Conservation (phyloP, 1,140 invertebrate species). For the Vanessa atalanta region DNA sequence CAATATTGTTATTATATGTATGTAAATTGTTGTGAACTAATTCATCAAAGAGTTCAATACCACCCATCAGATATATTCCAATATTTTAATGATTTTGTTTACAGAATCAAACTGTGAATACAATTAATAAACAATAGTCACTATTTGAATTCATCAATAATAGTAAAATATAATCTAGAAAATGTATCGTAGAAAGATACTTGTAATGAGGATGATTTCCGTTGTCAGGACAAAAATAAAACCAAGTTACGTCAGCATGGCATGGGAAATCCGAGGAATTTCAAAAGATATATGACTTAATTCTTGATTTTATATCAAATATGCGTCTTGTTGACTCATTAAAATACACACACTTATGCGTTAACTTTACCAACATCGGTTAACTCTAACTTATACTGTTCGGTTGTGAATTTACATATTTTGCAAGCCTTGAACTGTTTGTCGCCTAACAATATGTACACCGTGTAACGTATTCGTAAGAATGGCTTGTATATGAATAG, state of each 20-base stretch:
- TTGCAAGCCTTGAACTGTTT: conserved; percentile 21
- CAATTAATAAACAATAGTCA: too few species aligned
- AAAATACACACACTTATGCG: too few species aligned
- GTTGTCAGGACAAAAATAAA: conserved; percentile 16
- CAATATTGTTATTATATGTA: conserved; percentile 46
- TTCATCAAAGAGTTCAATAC: conserved; percentile 58
- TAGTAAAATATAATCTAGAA: not conserved
- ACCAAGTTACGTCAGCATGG: conserved; percentile 17
- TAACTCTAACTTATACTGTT: not conserved
- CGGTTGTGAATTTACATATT: conserved; percentile 22
- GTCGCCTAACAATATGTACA: conserved; percentile 22
- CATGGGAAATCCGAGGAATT: conserved; percentile 14
- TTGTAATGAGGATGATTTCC: conserved; percentile 20
- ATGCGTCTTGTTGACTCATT: too few species aligned
- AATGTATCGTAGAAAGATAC: not conserved
- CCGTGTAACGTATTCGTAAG: conserved; percentile 17
- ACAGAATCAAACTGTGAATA: not conserved
- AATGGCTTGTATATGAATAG: conserved; percentile 39
- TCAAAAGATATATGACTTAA: not conserved
- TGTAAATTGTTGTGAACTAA: conserved; percentile 60
- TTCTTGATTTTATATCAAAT: too few species aligned
- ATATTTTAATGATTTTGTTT: not conserved
- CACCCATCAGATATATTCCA: conserved; percentile 10
- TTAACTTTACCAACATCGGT: not conserved
- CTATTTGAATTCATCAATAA: too few species aligned